Conservation (phyloP, 2,113 vertebrate species). For the Herpetotheres cachinnans region DNA sequence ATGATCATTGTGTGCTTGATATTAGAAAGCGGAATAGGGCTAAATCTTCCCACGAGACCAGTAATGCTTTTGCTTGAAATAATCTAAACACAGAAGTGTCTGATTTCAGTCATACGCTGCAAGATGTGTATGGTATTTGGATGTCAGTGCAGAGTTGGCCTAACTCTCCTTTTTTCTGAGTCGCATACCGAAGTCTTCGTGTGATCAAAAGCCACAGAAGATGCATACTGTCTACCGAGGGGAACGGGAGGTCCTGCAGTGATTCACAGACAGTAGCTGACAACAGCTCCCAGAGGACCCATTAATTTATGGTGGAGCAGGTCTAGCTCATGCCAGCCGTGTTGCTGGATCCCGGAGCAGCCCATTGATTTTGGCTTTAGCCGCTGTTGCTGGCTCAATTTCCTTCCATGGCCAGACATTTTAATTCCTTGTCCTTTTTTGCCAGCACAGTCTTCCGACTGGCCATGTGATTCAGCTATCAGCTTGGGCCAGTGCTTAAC, state of each 20-base stretch:
- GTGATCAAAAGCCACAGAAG: not conserved
- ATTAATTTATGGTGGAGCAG: not conserved
- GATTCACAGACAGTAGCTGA: constrained; percentile 15
- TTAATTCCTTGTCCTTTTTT: not conserved
- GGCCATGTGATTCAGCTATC: not conserved
- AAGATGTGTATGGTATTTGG: not conserved
- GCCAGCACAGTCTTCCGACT: not conserved
- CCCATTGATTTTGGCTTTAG: constrained; percentile 7
- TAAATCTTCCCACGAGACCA: not conserved
- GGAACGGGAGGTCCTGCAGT: not conserved
- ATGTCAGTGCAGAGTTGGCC: not conserved
- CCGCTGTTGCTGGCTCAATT: constrained; percentile 11
- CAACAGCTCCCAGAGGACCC: not conserved
- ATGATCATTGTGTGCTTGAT: not conserved
- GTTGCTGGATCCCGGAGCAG: not conserved
- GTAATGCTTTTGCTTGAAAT: not conserved
- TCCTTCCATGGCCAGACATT: not conserved
- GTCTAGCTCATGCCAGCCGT: constrained; percentile 9
- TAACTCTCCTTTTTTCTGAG: not conserved
- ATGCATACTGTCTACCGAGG: not conserved
- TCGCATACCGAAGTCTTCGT: not conserved
- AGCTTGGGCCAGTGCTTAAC: not conserved
- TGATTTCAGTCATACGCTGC: not conserved
- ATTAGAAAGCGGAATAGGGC: not conserved
- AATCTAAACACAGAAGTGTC: not conserved